Evolutionary conservation across 1,140 invertebrate species (phyloP).

Genomic region (Chironomus tepperi): DNA sequence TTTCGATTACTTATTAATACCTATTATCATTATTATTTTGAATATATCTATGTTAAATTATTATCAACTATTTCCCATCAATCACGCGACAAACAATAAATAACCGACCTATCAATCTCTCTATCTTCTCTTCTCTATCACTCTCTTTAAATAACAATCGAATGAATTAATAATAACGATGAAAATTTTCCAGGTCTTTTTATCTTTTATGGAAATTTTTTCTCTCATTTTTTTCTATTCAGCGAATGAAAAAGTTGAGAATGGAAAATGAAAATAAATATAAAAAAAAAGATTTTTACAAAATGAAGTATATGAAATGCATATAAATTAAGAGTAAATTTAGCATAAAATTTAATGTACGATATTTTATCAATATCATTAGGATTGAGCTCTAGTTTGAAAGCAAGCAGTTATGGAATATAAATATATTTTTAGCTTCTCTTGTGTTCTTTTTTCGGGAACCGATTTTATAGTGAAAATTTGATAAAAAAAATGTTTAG

Average conservation of each 20-base stretch:
- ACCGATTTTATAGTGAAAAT: slow-evolving; percentile 13
- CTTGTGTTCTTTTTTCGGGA: slow-evolving; percentile 7
- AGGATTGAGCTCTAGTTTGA: slow-evolving; percentile 20
- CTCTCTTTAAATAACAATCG: not conserved
- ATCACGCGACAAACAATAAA: slow-evolving; percentile 10
- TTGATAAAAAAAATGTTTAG: not conserved
- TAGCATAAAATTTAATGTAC: slow-evolving; percentile 23
- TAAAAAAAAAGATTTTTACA: not conserved
- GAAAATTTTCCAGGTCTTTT: not conserved
- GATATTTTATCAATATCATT: slow-evolving; percentile 23
- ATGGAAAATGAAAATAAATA: slow-evolving; percentile 1
- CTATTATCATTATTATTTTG: no score
- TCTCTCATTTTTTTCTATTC: not conserved
- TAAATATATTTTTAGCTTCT: slow-evolving; percentile 22
- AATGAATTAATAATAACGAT: not conserved
- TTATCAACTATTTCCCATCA: not conserved
- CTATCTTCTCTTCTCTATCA: not conserved
- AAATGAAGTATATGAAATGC: slow-evolving; percentile 7
- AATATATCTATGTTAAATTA: slow-evolving; percentile 16
- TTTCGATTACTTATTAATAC: not conserved
- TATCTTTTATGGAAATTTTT: not conserved
- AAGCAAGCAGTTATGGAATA: not conserved
- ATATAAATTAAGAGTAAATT: slow-evolving; percentile 16
- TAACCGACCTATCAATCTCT: slow-evolving; percentile 8
- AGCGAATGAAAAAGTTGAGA: not conserved